These are phyloP conservation scores for Coregonus suidteri DNA, from an alignment of 2,797 vertebrate species.

Conservation along the genomic window DNA sequence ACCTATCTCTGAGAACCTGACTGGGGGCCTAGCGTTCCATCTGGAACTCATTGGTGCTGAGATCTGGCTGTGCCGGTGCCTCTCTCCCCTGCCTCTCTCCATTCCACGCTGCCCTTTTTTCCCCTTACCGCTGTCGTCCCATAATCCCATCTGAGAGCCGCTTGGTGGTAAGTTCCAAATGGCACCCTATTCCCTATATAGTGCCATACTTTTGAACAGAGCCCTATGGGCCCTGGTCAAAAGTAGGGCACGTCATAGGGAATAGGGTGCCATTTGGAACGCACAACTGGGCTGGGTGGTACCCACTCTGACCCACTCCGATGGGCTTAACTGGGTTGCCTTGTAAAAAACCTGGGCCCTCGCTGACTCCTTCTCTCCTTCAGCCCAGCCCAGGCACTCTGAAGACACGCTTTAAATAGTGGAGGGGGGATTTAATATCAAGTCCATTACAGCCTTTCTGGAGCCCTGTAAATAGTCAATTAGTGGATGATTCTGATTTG, in stretches of 20 bases:
- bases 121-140: constrained; percentile 81
- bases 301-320: constrained; percentile 69
- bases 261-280: neutral
- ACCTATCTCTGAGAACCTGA: constrained; percentile 64
- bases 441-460: constrained; percentile 94
- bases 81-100: constrained; percentile 69
- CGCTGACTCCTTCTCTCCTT: constrained; percentile 31
- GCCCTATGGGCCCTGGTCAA: neutral
- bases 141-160: constrained; percentile 81
- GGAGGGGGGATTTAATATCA: constrained; percentile 94
- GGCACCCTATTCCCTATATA: neutral
- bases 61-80: constrained; percentile 76
- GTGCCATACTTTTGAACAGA: neutral
- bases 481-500: constrained; percentile 96
- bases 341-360: constrained; percentile 82
- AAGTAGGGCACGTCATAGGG: neutral
- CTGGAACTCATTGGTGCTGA: constrained; percentile 86
- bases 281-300: constrained; percentile 58
- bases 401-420: constrained; percentile 92
- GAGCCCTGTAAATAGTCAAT: constrained; percentile 98
- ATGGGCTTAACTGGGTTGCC: constrained; percentile 89
- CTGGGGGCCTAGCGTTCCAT: constrained; percentile 71
- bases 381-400: constrained; percentile 84
- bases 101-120: constrained; percentile 72
- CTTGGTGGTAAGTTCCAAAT: constrained; percentile 38